phyloP scores from a whole-genome alignment of 2,888 invertebrate genomes.

The Cryptocephalus moraei region DNA sequence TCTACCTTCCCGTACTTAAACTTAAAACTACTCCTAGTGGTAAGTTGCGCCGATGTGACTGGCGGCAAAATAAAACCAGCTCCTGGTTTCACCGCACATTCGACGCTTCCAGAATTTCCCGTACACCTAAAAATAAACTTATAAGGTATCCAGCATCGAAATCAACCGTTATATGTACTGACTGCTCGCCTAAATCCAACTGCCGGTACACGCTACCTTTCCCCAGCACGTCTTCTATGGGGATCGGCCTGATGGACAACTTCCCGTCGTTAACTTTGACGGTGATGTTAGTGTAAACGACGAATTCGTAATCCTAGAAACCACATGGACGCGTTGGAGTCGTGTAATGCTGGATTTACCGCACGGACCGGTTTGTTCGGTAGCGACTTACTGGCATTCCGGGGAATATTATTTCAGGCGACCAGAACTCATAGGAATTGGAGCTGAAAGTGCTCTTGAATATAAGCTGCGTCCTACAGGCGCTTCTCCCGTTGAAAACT shows the following conservation, averaged over 20 bases:
- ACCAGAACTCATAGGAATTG: too few species aligned
- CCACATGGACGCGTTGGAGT: too few species aligned
- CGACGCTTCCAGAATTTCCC: conserved; percentile 23
- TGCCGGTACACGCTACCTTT: conserved; percentile 32
- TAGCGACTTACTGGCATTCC: too few species aligned
- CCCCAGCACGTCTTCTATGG: conserved; percentile 45
- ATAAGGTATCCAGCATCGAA: too few species aligned
- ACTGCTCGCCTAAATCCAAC: neutral
- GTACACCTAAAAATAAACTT: conserved; percentile 39
- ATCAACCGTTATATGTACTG: too few species aligned
- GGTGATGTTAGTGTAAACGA: conserved; percentile 51
- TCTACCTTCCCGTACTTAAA: conserved; percentile 44
- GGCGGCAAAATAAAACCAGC: conserved; percentile 57
- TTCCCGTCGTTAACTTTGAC: conserved; percentile 42
- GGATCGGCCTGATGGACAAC: conserved; percentile 50
- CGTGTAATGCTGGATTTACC: too few species aligned
- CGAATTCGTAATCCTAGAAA: conserved; percentile 58
- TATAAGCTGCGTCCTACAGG: too few species aligned
- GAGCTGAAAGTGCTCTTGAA: too few species aligned
- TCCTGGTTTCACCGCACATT: conserved; percentile 40
- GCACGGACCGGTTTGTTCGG: too few species aligned
- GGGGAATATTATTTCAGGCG: too few species aligned
- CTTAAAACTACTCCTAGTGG: conserved; percentile 50
- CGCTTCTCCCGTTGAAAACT: too few species aligned
- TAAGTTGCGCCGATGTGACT: conserved; percentile 52